Conservation (phyloP, 2,888 invertebrate genomes). For the Lasioglossum pauxillum region DNA sequence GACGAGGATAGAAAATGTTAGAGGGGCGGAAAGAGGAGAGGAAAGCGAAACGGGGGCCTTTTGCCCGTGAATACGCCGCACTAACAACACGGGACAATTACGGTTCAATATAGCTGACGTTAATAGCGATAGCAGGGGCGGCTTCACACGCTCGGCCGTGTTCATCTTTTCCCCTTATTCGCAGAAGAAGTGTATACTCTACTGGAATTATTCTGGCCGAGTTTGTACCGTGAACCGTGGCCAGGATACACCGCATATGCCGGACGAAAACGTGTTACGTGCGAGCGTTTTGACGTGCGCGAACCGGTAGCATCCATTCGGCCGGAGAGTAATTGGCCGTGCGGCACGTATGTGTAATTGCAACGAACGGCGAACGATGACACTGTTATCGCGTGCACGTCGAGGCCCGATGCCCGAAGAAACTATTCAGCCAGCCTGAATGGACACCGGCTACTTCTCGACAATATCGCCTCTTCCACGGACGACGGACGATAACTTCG, state of each 20-base stretch:
- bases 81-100: constrained; percentile 78
- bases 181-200: not conserved
- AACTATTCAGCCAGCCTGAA: constrained; percentile 24
- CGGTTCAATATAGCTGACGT: constrained; percentile 77
- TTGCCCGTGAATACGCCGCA: constrained; percentile 71
- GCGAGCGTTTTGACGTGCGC: constrained; percentile 20
- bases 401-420: not conserved
- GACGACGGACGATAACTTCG: not conserved
- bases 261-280: not conserved
- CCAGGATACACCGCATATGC: constrained; percentile 7
- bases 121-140: constrained; percentile 73
- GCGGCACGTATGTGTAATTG: constrained; percentile 8
- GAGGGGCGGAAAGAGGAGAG: constrained; percentile 53
- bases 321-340: constrained; percentile 14
- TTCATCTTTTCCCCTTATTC: constrained; percentile 5
- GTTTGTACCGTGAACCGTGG: not conserved
- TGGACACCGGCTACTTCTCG: not conserved
- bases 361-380: constrained; percentile 9
- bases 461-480: not conserved
- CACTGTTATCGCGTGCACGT: constrained; percentile 23
- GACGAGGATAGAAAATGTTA: constrained; percentile 54
- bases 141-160: constrained; percentile 66
- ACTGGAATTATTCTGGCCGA: not conserved
- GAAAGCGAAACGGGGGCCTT: constrained; percentile 67
- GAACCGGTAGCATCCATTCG: not conserved